Base-by-base conservation (phyloP, 2,113 vertebrate genomes). In the Todiramphus chloris region DNA sequence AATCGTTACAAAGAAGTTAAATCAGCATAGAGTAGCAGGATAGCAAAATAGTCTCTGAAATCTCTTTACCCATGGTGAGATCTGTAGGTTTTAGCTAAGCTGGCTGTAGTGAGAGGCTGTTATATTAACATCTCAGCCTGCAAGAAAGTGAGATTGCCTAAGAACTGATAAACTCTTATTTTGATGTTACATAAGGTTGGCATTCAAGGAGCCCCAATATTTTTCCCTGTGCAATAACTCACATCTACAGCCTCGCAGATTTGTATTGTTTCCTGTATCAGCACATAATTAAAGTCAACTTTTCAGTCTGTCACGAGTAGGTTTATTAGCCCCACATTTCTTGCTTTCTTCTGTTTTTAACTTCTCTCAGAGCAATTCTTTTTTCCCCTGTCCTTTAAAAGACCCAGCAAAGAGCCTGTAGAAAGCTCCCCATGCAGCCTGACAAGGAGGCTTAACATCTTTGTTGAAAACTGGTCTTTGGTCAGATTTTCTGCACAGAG, bases 281-380 rank as follows among this genome's bases (percentile, higher is more conserved):
- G 48, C 73, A 72, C 33, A 8, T 83, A 92, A 88, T 86, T 76
- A 62, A 86, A 92, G 51, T 27, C 23, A 94, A 89, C 51, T 83
- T 62, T 70, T 63, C 73, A 39, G 46, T 39, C 33, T 78, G 56
- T 39, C 41, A 28, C 16, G 19, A 74, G 90, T 33, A 70, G 51
- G 68, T 91, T 90, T 92, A 63, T 63, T 80, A 96, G 58, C 41
- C 62, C 51, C 48, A 6, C 15, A 10, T 72, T 90, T 90, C 76
- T 76, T 83, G 21, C 82, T 87, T 95, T 89, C 62, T 62, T 60
- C 77, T 92, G 28, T 18, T 79, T 92, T 87, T 89, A 83, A 78
- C 60, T 44, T 96, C 56, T 39, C 1, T 64, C 74, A 87, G 77
- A 91, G 74, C 70, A 48, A 41, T 25, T n/a, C 0, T 35, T 51